phyloP scores from a whole-genome alignment of 2,797 vertebrate genomes.

The Phaenicophaeus curvirostris region DNA sequence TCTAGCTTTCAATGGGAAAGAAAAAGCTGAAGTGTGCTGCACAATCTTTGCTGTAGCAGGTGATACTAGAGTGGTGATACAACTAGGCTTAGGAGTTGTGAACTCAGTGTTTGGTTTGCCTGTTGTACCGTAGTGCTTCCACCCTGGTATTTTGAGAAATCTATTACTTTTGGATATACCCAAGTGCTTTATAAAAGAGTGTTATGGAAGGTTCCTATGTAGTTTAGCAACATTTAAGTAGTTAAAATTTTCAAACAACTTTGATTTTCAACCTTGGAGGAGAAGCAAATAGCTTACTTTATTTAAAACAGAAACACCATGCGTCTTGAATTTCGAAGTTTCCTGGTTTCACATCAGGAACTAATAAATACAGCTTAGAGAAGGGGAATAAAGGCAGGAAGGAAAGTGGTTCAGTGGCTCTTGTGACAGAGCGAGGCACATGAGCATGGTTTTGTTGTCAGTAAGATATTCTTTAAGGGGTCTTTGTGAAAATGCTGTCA shows the following conservation, averaged over 20 bases:
- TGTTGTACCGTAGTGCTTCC: neutral
- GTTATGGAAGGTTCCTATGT: neutral
- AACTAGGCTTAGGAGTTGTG: neutral
- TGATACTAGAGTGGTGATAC: neutral
- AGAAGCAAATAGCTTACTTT: neutral
- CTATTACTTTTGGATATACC: neutral
- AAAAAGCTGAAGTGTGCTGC: neutral
- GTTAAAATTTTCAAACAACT: neutral
- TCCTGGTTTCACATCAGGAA: neutral
- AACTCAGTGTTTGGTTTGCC: neutral
- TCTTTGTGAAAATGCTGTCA: neutral
- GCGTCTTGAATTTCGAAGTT: neutral
- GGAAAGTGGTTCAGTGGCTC: neutral
- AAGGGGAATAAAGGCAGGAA: neutral
- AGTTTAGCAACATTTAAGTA: neutral
- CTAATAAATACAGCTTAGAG: neutral
- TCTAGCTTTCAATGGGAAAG: neutral
- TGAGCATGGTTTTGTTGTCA: neutral
- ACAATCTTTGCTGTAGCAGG: neutral
- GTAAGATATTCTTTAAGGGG: neutral
- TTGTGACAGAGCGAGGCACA: neutral
- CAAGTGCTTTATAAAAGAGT: neutral
- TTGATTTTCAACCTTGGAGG: neutral
- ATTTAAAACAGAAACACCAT: no score
- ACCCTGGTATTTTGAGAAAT: neutral